These are phyloP conservation scores for Xiphophorus birchmanni DNA, from an alignment of 2,797 vertebrate species.

Conservation along the genomic window DNA sequence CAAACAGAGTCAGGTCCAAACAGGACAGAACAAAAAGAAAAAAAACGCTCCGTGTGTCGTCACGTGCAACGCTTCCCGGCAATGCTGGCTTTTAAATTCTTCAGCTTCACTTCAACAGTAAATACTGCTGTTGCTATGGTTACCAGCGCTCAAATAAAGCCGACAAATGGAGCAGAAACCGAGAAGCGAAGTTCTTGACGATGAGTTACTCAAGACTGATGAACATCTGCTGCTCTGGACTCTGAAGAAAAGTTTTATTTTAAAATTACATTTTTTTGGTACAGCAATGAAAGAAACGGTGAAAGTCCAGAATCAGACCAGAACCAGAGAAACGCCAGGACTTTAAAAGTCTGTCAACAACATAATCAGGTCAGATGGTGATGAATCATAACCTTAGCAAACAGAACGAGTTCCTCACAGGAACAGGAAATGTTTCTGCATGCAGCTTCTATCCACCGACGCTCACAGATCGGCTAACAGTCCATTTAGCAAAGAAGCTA, in stretches of 20 bases:
- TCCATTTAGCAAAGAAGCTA: not conserved
- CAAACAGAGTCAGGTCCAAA: constrained; percentile 11
- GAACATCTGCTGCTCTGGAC: not conserved
- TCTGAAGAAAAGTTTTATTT: not conserved
- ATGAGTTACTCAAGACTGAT: not conserved
- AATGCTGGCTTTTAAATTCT: not conserved
- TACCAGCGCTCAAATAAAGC: not conserved
- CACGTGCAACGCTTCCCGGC: not conserved
- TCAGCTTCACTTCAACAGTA: not conserved
- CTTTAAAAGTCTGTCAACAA: not conserved
- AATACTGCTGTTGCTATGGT: not conserved
- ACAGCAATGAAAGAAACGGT: not conserved
- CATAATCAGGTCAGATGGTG: not conserved
- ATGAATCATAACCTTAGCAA: not conserved
- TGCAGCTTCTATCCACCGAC: too few species aligned
- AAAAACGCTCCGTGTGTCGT: not conserved
- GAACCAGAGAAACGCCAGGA: not conserved
- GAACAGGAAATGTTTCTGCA: not conserved
- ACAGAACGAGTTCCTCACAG: not conserved
- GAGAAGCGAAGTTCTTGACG: not conserved
- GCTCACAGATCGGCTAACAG: not conserved
- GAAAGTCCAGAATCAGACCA: not conserved
- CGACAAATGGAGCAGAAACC: not conserved
- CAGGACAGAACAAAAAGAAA: not conserved
- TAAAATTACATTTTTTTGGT: not conserved